Evolutionary conservation across 1,140 invertebrate genomes (phyloP).

Genomic region (Scaptomyza pallida): DNA sequence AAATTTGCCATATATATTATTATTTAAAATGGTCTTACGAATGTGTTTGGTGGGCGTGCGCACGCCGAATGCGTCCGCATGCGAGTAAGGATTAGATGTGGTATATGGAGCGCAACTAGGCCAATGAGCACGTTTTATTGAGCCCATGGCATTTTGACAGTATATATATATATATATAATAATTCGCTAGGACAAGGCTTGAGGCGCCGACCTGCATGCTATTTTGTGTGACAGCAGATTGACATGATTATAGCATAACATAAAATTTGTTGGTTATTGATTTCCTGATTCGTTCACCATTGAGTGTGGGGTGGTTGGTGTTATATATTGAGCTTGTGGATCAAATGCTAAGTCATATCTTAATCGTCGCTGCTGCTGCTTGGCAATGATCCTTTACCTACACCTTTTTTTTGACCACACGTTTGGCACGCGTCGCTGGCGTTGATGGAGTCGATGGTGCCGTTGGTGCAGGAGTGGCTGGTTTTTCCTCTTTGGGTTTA

Average conservation of each 20-base stretch:
- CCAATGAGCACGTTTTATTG: background rate
- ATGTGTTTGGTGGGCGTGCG: conserved; percentile 33
- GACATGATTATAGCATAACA: background rate
- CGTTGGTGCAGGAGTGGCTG: background rate
- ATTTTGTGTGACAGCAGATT: background rate
- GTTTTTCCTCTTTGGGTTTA: background rate
- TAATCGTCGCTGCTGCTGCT: conserved; percentile 18
- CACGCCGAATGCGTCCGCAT: conserved; percentile 1
- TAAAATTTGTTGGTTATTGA: background rate
- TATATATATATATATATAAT: conserved; percentile 49
- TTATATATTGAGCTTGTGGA: conserved; percentile 53
- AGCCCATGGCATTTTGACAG: conserved; percentile 12
- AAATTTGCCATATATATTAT: conserved; percentile 53
- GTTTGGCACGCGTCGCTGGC: conserved; percentile 34
- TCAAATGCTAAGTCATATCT: conserved; percentile 66
- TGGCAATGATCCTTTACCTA: conserved; percentile 25
- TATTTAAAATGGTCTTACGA: conserved; percentile 58
- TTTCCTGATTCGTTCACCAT: background rate
- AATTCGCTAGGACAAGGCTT: conserved; percentile 29
- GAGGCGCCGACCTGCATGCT: background rate
- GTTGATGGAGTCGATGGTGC: conserved; percentile 21
- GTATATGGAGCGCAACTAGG: conserved; percentile 9
- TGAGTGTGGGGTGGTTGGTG: background rate
- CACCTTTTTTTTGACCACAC: conserved; percentile 57
- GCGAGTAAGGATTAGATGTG: background rate